Percentiles rank a stretch among this genome's conserved stretches.
phyloP scores from a whole-genome alignment of 2,113 vertebrate genomes.

The Tringa solitaria region DNA sequence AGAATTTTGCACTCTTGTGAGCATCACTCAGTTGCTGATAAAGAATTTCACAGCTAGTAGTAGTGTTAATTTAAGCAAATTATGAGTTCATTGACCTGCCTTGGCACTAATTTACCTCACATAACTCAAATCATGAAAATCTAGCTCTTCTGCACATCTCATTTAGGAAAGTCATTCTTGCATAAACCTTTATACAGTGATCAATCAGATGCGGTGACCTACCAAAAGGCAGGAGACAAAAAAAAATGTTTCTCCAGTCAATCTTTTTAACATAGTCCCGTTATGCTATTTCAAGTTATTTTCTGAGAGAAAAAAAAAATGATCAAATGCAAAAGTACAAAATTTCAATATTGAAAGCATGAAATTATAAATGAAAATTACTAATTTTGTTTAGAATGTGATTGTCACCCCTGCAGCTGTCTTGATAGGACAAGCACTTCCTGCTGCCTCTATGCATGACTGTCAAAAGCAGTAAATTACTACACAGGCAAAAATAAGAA shows the following conservation, averaged over 20 bases:
- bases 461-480: not conserved
- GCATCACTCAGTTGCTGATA: not conserved
- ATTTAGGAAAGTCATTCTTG: not conserved
- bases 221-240: not conserved
- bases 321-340: not conserved
- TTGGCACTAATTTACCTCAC: not conserved
- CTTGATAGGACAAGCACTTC: not conserved
- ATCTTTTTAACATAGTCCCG: not conserved
- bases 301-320: not conserved
- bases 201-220: not conserved
- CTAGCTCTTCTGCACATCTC: not conserved
- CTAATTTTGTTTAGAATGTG: not conserved
- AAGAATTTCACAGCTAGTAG: not conserved
- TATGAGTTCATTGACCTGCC: conserved; percentile 6
- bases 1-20: not conserved
- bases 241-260: not conserved
- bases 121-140: not conserved
- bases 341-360: not conserved
- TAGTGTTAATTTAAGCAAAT: conserved; percentile 10
- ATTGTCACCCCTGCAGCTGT: not conserved
- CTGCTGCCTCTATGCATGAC: not conserved
- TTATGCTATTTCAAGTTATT: not conserved
- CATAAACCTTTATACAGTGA: not conserved
- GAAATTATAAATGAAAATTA: not conserved
- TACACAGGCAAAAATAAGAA: not conserved